Base-by-base conservation (phyloP, 2,888 invertebrate species). In the Agrotis puta region DNA sequence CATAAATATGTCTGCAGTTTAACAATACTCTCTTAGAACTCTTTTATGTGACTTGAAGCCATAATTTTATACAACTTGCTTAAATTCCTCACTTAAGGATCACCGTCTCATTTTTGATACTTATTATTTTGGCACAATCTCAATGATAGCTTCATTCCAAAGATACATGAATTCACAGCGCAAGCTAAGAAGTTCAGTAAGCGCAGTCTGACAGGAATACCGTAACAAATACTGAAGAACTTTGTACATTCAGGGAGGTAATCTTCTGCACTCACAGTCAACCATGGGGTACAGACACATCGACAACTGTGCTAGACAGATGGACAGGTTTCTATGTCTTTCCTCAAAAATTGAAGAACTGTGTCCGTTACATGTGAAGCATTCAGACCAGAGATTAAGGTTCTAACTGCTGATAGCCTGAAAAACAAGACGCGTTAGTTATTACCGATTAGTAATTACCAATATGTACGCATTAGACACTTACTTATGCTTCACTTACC, bases 231-330 rank as follows among this genome's bases (percentile, higher is more conserved):
- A 14, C 22, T 53, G 22, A 53, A 53, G n/a, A 56, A 14, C 5
- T 33, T 14, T 4, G 14, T 13, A 56, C n/a, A 0, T 33, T 13
- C 2, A 33, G 33, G 1, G 3, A 56, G n/a, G 2, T 33, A 56
- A 56, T 56, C n/a, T 24, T 33, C 56, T 33, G 13, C 13, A 33
- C 13, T 1, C n/a, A 14, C n/a, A 5, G 56, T 14, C 33, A 27
- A 33, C 33, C 2, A 6, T 0, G 13, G 33, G 2, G 27, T 0
- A 0, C 3, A 13, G 16, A 6, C 24, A 39, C 39, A 0, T 9
- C 9, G 6, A 4, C 4, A n/a, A 11, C 9, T 54, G 54, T 27
- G 53, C 9, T n/a, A n/a, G 3, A 54, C 5, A n/a, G 5, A 18
- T 16, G 27, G 2, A 27, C 11, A 11, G 39, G 39, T 39, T 39